Evolutionary conservation across 1,140 invertebrate genomes (phyloP).

Genomic region (Drosophila kurseongensis): DNA sequence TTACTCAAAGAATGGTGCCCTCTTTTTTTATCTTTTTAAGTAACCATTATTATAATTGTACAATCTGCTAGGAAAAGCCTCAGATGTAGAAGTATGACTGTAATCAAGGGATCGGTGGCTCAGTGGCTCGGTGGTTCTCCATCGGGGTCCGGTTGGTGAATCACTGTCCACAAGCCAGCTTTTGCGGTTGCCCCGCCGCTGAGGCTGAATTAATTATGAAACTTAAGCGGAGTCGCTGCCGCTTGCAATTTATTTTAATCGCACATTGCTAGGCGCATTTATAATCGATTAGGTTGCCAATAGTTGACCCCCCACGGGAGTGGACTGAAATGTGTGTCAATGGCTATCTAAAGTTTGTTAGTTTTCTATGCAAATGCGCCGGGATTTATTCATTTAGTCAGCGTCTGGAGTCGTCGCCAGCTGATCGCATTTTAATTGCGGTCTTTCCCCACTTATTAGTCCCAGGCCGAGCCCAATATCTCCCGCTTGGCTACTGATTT

Average conservation of each 20-base stretch:
- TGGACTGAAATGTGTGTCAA: constrained; percentile 65
- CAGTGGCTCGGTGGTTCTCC: constrained; percentile 12
- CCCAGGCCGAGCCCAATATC: constrained; percentile 7
- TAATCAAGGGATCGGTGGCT: constrained; percentile 16
- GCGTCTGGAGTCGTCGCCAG: constrained; percentile 52
- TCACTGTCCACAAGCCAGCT: constrained; percentile 41
- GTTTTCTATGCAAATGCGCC: constrained; percentile 63
- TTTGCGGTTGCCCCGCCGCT: constrained; percentile 30
- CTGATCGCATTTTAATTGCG: constrained; percentile 76
- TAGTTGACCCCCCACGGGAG: constrained; percentile 18
- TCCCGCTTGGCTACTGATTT: constrained; percentile 41
- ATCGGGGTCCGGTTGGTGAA: constrained; percentile 66
- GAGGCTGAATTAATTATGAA: constrained; percentile 82
- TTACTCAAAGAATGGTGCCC: no score
- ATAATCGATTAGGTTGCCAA: constrained; percentile 75
- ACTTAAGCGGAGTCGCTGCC: constrained; percentile 67
- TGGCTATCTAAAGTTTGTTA: constrained; percentile 43
- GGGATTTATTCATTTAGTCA: constrained; percentile 45
- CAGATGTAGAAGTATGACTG: neutral
- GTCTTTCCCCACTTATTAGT: constrained; percentile 37
- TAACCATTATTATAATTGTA: no score
- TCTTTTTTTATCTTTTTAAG: no score
- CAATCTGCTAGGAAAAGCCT: neutral
- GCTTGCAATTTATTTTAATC: constrained; percentile 83
- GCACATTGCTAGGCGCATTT: constrained; percentile 78